Evolutionary conservation across 2,888 invertebrate species (phyloP).

Genomic region (Chrysolina oricalcia): DNA sequence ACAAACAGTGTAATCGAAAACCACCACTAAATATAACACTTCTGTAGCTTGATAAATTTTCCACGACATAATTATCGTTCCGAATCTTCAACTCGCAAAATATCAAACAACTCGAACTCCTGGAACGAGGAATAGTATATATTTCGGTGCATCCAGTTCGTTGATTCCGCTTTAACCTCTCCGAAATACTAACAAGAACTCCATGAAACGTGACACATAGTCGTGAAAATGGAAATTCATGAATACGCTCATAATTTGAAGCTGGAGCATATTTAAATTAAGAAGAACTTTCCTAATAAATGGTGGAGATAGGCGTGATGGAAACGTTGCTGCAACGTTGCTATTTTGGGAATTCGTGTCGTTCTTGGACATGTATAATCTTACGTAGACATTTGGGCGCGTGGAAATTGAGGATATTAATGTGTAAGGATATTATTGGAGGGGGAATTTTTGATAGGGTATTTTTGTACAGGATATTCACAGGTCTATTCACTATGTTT

Average conservation of each 20-base stretch:
- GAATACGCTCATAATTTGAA: constrained; percentile 34
- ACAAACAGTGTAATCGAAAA: too few species aligned
- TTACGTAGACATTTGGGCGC: too few species aligned
- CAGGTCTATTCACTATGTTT: too few species aligned
- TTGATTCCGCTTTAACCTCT: constrained; percentile 25
- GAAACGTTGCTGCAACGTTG: background rate
- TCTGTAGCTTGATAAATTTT: too few species aligned
- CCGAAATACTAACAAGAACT: constrained; percentile 26
- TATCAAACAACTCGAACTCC: constrained; percentile 10
- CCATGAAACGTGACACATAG: constrained; percentile 31
- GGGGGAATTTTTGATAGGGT: too few species aligned
- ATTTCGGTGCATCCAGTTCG: constrained; percentile 19
- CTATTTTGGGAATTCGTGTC: too few species aligned
- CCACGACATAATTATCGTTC: background rate
- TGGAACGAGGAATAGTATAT: constrained; percentile 17
- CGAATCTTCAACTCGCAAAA: background rate
- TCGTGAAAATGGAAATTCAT: constrained; percentile 25
- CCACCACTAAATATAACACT: too few species aligned
- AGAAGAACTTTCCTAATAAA: constrained; percentile 22
- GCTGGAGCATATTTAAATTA: constrained; percentile 28
- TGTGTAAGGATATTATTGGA: too few species aligned
- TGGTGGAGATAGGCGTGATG: background rate
- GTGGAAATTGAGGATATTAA: too few species aligned
- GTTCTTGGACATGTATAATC: too few species aligned
- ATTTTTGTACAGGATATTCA: too few species aligned